Percentiles rank a stretch among this genome's conserved stretches.
Evolutionary conservation across 2,888 invertebrate species (phyloP).

Genomic region (Spisula subtruncata): DNA sequence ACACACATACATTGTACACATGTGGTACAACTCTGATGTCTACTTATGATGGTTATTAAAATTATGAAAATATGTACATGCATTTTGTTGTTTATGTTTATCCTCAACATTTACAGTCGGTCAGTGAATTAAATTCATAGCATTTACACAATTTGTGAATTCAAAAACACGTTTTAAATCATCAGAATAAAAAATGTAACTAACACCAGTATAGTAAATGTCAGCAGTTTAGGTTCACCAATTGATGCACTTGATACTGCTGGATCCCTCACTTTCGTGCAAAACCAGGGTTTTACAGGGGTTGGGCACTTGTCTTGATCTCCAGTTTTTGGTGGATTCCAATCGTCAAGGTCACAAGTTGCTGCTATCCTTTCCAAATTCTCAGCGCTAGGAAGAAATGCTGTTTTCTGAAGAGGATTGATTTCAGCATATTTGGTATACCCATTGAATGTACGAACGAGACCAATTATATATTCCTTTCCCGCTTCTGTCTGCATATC

Average conservation of each 20-base stretch:
- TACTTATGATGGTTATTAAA: slow-evolving; percentile 18
- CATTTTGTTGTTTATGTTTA: too few relatives aligned
- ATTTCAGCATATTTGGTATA: slow-evolving; percentile 70
- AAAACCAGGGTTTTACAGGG: slow-evolving; percentile 58
- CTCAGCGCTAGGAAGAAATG: slow-evolving; percentile 63
- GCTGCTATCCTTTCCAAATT: slow-evolving; percentile 63
- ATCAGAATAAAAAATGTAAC: not conserved
- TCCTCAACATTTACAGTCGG: too few relatives aligned
- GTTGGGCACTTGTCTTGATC: slow-evolving; percentile 61
- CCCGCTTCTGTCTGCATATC: slow-evolving; percentile 64
- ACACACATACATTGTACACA: not conserved
- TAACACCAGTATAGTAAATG: not conserved
- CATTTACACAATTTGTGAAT: too few relatives aligned
- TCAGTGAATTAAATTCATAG: too few relatives aligned
- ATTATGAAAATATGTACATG: not conserved
- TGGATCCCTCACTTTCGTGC: slow-evolving; percentile 65
- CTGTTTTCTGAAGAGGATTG: slow-evolving; percentile 67
- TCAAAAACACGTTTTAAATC: not conserved
- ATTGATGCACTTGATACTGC: not conserved
- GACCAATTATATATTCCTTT: slow-evolving; percentile 69
- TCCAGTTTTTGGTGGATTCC: slow-evolving; percentile 61
- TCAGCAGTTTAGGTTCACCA: not conserved
- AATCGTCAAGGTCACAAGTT: slow-evolving; percentile 66
- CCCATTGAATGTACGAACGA: slow-evolving; percentile 64
- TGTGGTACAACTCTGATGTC: not conserved